phyloP scores from a whole-genome alignment of 2,797 vertebrate species.

The Oryzias sinensis region DNA sequence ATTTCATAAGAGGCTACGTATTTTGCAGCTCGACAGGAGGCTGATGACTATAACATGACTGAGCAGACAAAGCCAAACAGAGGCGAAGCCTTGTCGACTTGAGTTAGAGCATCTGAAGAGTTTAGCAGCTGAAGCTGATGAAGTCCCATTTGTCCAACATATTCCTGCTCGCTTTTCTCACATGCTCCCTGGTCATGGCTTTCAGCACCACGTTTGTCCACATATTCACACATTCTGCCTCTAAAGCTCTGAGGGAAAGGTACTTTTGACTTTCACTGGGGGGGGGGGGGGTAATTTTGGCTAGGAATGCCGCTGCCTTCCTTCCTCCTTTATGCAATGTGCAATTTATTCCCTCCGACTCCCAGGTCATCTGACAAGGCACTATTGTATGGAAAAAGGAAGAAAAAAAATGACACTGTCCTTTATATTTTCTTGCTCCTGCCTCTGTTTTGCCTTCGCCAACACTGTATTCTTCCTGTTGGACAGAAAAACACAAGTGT shows the following conservation, averaged over 20 bases:
- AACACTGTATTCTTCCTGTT: constrained; percentile 49
- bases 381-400: constrained; percentile 34
- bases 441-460: constrained; percentile 53
- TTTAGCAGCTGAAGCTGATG: constrained; percentile 55
- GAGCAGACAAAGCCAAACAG: constrained; percentile 64
- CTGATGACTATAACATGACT: constrained; percentile 67
- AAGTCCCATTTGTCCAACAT: constrained; percentile 72
- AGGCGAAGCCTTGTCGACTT: constrained; percentile 67
- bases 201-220: constrained; percentile 63
- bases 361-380: constrained; percentile 37
- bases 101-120: constrained; percentile 69
- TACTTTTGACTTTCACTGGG: constrained; percentile 51
- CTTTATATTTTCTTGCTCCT: constrained; percentile 40
- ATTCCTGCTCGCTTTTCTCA: constrained; percentile 69
- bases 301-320: constrained; percentile 51
- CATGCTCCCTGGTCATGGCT: constrained; percentile 57
- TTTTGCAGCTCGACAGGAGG: constrained; percentile 51
- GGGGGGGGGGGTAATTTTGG: constrained; percentile 48
- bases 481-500: constrained; percentile 46
- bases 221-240: constrained; percentile 61
- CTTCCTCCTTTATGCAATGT: constrained; percentile 51
- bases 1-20: constrained; percentile 38
- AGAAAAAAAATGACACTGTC: constrained; percentile 33
- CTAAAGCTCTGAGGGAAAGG: constrained; percentile 51
- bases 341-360: constrained; percentile 38